These are phyloP conservation scores for Peromyscus californicus DNA, from an alignment of 2,113 vertebrate genomes.

Conservation along the genomic window DNA sequence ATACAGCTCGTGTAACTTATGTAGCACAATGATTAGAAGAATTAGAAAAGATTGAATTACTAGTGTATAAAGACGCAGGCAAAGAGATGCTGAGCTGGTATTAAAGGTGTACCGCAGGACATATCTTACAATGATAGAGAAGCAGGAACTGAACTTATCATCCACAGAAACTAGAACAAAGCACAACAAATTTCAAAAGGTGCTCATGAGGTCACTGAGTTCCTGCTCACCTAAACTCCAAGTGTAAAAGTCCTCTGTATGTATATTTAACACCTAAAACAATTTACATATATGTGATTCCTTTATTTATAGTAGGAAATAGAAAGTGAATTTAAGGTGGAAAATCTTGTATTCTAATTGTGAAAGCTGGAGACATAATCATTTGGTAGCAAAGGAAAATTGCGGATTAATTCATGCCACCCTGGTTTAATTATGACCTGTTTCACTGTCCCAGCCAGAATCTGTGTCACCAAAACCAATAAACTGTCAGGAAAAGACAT, in stretches of 20 bases:
- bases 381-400: constrained; percentile 67
- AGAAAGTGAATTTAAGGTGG: not conserved
- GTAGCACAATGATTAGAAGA: constrained; percentile 17
- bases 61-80: not conserved
- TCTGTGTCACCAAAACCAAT: constrained; percentile 70
- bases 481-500: constrained; percentile 77
- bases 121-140: not conserved
- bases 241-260: not conserved
- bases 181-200: not conserved
- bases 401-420: constrained; percentile 63
- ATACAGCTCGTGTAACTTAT: not conserved
- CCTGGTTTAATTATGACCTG: constrained; percentile 57
- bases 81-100: not conserved
- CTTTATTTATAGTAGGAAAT: constrained; percentile 32
- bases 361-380: not conserved
- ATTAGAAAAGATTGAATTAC: not conserved
- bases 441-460: constrained; percentile 63
- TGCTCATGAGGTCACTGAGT: not conserved
- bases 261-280: not conserved
- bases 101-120: not conserved
- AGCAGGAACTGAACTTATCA: not conserved
- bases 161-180: constrained; percentile 12
- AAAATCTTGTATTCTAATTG: not conserved
- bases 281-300: not conserved
- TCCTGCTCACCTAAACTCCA: not conserved